Base-by-base conservation (phyloP, 1,140 invertebrate genomes). In the Conus ventricosus region DNA sequence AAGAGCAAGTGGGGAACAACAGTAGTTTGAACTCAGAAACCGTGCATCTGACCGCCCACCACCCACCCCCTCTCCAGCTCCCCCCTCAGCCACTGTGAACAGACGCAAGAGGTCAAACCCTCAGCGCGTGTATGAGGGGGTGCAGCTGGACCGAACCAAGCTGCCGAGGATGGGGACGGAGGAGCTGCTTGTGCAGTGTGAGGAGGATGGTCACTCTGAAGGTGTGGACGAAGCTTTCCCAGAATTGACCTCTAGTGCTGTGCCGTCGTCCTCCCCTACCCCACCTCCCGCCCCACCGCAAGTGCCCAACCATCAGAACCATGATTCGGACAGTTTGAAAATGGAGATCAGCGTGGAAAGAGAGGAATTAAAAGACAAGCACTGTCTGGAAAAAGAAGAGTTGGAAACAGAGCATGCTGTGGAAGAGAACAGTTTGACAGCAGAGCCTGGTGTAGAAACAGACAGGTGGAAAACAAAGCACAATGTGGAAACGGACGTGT, bases 111-210 rank as follows among this genome's bases (percentile, higher is more conserved):
- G 98, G 0, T 98, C 98, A 0, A 98, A 98, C 55, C 99, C 99
- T 0, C 98, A 99, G 95, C 99, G 98, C 98, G 98, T 99, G 0
- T 99, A 99, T 95, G 98, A 98, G 5, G 98, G 98, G 84, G 97
- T 97, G 97, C 97, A 98, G 94, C 97, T 98, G 90, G 94, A 94
- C 75, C 92, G 92, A 83, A 94, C 92, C 13, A 84, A 89, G 82
- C 84, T 67, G 88, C 90, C 60, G 27, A 88, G 17, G 90, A 91
- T 25, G 91, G 88, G n/a, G 90, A 84, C 75, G 71, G 80, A 80
- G 76, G 55, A 89, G 80, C 86, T 27, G 87, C 10, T 75, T 85
- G 60, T 23, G 2, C 51, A 89, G 39, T 23, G 87, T 84, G 55
- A 87, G 51, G 87, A 60, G 80, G 84, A 51, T 83, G 20, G 55